phyloP scores from a whole-genome alignment of 2,113 vertebrate genomes.

The Phalacrocorax brasilianus region DNA sequence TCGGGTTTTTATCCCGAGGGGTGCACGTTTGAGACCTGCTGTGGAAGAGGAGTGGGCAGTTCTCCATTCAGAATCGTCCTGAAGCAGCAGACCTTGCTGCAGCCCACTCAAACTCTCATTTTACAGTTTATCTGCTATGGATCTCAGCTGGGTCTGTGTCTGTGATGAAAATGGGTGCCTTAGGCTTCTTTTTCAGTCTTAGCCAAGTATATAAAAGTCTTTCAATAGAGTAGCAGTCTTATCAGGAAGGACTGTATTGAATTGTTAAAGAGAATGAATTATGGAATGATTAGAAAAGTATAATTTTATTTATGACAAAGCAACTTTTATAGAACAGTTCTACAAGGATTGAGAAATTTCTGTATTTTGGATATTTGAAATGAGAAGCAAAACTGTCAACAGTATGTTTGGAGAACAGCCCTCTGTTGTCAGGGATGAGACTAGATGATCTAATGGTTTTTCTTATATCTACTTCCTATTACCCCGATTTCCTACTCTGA shows the following conservation, averaged over 20 bases:
- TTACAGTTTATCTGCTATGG: not conserved
- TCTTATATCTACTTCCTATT: not conserved
- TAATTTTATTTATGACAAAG: not conserved
- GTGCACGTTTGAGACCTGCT: not conserved
- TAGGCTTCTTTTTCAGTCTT: not conserved
- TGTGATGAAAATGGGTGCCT: not conserved
- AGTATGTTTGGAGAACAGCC: not conserved
- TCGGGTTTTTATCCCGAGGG: not conserved
- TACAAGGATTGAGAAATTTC: not conserved
- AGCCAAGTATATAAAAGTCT: not conserved
- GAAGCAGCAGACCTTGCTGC: not conserved
- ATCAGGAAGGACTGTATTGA: not conserved
- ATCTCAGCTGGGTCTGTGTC: not conserved
- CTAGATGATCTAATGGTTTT: not conserved
- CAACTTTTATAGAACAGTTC: not conserved
- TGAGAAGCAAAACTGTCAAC: not conserved
- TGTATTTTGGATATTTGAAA: not conserved
- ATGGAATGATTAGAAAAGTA: not conserved
- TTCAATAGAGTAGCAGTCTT: not conserved
- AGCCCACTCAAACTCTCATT: not conserved
- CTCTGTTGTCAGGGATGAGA: not conserved
- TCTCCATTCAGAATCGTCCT: accelerated
- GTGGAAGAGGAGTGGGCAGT: not conserved
- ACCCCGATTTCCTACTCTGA: not conserved
- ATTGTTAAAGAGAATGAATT: not conserved